These are phyloP conservation scores for Zapus hudsonius DNA, from an alignment of 2,113 vertebrate genomes.

Conservation along the genomic window DNA sequence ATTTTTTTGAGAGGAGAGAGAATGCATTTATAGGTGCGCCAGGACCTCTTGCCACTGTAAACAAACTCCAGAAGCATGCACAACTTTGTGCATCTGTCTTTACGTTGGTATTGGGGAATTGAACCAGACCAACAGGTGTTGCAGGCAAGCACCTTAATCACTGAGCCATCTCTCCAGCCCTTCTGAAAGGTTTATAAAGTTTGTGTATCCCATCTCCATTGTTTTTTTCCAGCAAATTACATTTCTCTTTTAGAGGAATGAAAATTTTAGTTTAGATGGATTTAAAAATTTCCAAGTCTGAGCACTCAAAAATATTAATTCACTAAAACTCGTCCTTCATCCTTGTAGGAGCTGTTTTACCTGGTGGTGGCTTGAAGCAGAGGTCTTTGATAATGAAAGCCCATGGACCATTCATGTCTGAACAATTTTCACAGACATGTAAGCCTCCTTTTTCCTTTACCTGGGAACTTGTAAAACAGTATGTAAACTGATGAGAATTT, in stretches of 20 bases:
- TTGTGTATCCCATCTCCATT: neutral
- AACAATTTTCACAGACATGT: neutral
- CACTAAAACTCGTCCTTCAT: neutral
- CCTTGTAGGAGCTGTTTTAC: neutral
- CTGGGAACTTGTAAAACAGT: neutral
- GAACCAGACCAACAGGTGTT: too few species aligned
- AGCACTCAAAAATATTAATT: neutral
- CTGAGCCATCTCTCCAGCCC: too few species aligned
- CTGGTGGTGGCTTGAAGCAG: neutral
- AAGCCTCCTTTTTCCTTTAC: neutral
- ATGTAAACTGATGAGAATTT: neutral
- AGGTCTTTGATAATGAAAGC: neutral
- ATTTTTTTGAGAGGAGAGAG: too few species aligned
- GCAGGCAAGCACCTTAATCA: too few species aligned
- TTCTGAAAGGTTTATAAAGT: conserved; percentile 37
- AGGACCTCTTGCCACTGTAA: too few species aligned
- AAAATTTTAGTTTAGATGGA: conserved; percentile 36
- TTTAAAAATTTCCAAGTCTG: conserved; percentile 40
- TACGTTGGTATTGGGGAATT: too few species aligned
- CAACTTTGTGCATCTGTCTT: too few species aligned
- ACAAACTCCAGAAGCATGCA: too few species aligned
- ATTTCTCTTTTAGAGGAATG: conserved; percentile 1
- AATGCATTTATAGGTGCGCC: too few species aligned
- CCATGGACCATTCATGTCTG: neutral
- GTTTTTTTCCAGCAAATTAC: conserved; percentile 7